Evolutionary conservation across 1,140 invertebrate species (phyloP), one percentile per base, ranked within the genome.

Genomic region (Protaetia brevitarsis): DNA sequence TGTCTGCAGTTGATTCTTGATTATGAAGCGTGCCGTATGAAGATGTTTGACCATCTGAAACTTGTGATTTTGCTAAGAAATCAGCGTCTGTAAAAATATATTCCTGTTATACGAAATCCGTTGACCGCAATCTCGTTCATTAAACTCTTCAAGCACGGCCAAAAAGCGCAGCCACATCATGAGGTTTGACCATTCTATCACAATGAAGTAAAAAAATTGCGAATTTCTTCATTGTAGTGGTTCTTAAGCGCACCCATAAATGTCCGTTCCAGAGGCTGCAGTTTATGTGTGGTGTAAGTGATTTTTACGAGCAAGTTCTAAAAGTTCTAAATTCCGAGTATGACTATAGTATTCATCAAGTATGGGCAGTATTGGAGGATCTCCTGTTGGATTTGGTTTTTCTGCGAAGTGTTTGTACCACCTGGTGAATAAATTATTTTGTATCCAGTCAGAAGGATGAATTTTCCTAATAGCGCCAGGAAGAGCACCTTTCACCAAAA

Each of bases 191-290:
- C 6, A 5, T 8, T 8, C 41, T 19, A n/a, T 34, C 4, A 72
- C 78, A 72, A 34, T 67, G 56, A 28, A 29, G 45, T 37, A 80
- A 36, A 73, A 70, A 80, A 29, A 58, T 68, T 66, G n/a, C 65
- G 23, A 16, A 77, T 66, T 69, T 74, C 74, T 63, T 76, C 58
- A 60, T 60, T 68, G 63, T 78, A 80, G 61, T 73, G 76, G 3
- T 68, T 74, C 62, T 74, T 79, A 30, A 80, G 64, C 13, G 75
- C 75, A 34, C 68, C 68, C 74, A 79, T 79, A 61, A 80, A 77
- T 26, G 72, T 58, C 13, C 74, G 69, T 56, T 80, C 79, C 10
- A 79, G 66, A 26, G 79, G 78, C 37, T 82, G 78, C 37, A 81
- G 62, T 29, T 71, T 68, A 66, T 80, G 74, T 5, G 74, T 76